Conservation (phyloP, 2,888 invertebrate species). For the Orthosia incerta region DNA sequence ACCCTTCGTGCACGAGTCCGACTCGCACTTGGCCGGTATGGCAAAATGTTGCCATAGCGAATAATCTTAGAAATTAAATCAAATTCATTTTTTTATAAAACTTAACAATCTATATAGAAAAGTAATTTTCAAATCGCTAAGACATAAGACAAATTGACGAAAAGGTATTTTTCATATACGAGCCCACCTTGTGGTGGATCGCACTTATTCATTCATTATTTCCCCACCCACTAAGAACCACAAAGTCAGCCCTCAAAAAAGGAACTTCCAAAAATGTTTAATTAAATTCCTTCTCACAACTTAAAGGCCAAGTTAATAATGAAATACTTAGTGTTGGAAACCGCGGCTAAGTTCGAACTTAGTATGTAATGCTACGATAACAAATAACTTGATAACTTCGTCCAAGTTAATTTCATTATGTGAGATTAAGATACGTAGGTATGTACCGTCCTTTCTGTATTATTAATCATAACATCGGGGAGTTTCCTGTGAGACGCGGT, state of each 20-base stretch:
- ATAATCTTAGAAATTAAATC: no score
- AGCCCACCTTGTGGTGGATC: neutral
- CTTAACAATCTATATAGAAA: no score
- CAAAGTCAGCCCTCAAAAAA: conserved; percentile 21
- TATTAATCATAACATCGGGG: conserved; percentile 77
- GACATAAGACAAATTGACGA: no score
- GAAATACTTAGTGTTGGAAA: conserved; percentile 61
- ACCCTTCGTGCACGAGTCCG: no score
- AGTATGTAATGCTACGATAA: conserved; percentile 54
- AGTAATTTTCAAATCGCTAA: neutral
- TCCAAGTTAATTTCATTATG: conserved; percentile 63
- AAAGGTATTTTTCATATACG: neutral
- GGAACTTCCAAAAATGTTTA: conserved; percentile 44
- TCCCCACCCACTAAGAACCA: conserved; percentile 1
- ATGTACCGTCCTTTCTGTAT: conserved; percentile 66
- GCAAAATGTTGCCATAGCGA: no score
- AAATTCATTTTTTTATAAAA: no score
- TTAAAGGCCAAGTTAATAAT: conserved; percentile 56
- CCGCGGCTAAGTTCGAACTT: conserved; percentile 49
- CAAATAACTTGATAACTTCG: conserved; percentile 63
- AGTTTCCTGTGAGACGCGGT: conserved; percentile 60
- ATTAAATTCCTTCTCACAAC: conserved; percentile 53
- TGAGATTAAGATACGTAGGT: conserved; percentile 57
- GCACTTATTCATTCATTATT: neutral
- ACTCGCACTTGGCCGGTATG: no score